phyloP scores from a whole-genome alignment of 1,140 invertebrate genomes.

The Leptestheria dahalacensis region DNA sequence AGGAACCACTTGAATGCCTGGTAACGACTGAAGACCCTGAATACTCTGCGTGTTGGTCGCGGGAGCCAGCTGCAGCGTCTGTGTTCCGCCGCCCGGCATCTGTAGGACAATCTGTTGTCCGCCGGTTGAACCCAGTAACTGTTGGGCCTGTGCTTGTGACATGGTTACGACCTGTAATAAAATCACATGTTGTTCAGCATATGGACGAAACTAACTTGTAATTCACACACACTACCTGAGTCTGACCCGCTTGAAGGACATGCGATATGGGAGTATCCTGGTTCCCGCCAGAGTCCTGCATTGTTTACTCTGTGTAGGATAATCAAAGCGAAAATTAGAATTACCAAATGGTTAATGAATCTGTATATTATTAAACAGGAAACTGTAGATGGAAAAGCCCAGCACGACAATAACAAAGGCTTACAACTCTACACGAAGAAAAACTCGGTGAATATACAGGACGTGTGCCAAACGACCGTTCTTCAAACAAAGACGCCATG shows the following conservation, averaged over 20 bases:
- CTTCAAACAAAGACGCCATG: neutral
- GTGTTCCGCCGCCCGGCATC: neutral
- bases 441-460: no score
- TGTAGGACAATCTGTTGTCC: neutral
- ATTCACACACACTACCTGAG: constrained; percentile 7
- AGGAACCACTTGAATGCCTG: neutral
- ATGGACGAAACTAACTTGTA: neutral
- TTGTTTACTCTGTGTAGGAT: no score
- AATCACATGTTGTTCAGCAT: neutral
- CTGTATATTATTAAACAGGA: no score
- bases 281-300: no score
- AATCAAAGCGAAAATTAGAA: neutral
- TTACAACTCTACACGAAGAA: no score
- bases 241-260: constrained; percentile 11
- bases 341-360: neutral
- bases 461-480: no score
- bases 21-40: neutral
- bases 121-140: neutral
- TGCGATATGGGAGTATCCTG: constrained; percentile 6
- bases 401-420: no score
- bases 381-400: no score
- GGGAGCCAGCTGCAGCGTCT: neutral
- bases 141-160: neutral
- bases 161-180: neutral
- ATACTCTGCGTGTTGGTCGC: neutral